Evolutionary conservation across 2,888 invertebrate genomes (phyloP).

Genomic region (Busseola fusca): DNA sequence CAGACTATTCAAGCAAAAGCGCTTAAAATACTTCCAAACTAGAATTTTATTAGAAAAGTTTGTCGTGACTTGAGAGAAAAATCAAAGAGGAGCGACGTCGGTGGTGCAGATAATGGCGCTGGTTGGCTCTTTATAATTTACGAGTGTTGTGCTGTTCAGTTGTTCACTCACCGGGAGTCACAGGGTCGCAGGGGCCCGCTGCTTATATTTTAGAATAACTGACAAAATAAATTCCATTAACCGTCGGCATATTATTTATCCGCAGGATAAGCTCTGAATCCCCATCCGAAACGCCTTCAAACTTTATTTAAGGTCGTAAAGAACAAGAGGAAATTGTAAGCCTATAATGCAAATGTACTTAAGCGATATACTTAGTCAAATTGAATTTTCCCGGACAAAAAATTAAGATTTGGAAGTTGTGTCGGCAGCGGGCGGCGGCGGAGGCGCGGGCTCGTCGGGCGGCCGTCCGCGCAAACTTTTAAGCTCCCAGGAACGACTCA

Average conservation of each 20-base stretch:
- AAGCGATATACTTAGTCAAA: slow-evolving; percentile 72
- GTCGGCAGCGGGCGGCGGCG: slow-evolving; percentile 10
- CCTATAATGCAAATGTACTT: slow-evolving; percentile 72
- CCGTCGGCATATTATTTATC: slow-evolving; percentile 64
- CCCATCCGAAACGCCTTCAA: slow-evolving; percentile 54
- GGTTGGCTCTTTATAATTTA: slow-evolving; percentile 48
- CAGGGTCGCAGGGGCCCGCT: slow-evolving; percentile 12
- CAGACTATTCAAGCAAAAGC: slow-evolving; percentile 16
- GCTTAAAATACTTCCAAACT: slow-evolving; percentile 44
- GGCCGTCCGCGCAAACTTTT: slow-evolving; percentile 38
- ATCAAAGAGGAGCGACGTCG: slow-evolving; percentile 30
- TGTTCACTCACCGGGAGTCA: slow-evolving; percentile 13
- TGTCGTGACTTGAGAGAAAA: slow-evolving; percentile 27
- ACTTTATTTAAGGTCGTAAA: slow-evolving; percentile 69
- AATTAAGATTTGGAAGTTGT: slow-evolving; percentile 58
- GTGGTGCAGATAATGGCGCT: slow-evolving; percentile 38
- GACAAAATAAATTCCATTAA: slow-evolving; percentile 65
- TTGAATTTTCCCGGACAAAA: slow-evolving; percentile 67
- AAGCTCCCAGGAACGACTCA: slow-evolving; percentile 32
- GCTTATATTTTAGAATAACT: slow-evolving; percentile 56
- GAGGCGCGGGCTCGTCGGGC: neutral
- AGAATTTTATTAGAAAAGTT: slow-evolving; percentile 55
- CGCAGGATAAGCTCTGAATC: slow-evolving; percentile 52
- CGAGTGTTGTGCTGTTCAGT: slow-evolving; percentile 49
- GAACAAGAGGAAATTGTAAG: slow-evolving; percentile 70